phyloP scores from a whole-genome alignment of 2,888 invertebrate species.

The Sabellastarte sp. region DNA sequence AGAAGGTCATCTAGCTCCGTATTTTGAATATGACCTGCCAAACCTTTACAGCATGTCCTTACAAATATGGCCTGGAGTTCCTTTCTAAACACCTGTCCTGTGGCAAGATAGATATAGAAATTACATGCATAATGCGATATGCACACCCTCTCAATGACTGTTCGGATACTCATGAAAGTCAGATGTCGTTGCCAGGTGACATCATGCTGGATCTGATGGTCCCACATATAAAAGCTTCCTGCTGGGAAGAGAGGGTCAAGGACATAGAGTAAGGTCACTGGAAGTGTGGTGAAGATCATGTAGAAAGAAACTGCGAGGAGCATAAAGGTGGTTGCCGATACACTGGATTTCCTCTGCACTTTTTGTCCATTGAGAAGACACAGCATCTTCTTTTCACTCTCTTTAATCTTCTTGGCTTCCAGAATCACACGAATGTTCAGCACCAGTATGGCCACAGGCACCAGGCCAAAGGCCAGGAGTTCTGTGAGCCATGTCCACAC shows the following conservation, averaged over 20 bases:
- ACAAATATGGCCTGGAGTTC: slow-evolving; percentile 40
- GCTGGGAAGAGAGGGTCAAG: slow-evolving; percentile 34
- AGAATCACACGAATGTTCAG: slow-evolving; percentile 55
- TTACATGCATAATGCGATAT: slow-evolving; percentile 54
- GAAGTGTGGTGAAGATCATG: slow-evolving; percentile 48
- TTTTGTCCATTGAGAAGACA: slow-evolving; percentile 13
- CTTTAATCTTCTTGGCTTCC: slow-evolving; percentile 40
- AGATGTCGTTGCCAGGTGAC: slow-evolving; percentile 43
- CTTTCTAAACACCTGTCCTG: slow-evolving; percentile 54
- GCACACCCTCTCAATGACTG: slow-evolving; percentile 45
- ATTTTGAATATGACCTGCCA: not conserved
- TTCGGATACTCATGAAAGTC: slow-evolving; percentile 39
- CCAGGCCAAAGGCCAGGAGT: slow-evolving; percentile 49
- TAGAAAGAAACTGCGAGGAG: slow-evolving; percentile 52
- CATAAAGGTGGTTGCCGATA: slow-evolving; percentile 55
- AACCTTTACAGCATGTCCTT: slow-evolving; percentile 8
- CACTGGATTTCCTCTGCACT: not conserved
- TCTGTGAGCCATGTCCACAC: slow-evolving; percentile 56
- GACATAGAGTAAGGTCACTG: slow-evolving; percentile 43
- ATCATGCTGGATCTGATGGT: slow-evolving; percentile 38
- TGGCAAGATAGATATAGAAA: slow-evolving; percentile 55
- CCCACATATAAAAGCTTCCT: slow-evolving; percentile 32
- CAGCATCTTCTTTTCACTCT: slow-evolving; percentile 23
- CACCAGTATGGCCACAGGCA: slow-evolving; percentile 52
- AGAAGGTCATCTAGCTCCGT: not conserved